These are phyloP conservation scores for Lasioglossum vierecki DNA, from an alignment of 2,888 invertebrate genomes.

Conservation along the genomic window DNA sequence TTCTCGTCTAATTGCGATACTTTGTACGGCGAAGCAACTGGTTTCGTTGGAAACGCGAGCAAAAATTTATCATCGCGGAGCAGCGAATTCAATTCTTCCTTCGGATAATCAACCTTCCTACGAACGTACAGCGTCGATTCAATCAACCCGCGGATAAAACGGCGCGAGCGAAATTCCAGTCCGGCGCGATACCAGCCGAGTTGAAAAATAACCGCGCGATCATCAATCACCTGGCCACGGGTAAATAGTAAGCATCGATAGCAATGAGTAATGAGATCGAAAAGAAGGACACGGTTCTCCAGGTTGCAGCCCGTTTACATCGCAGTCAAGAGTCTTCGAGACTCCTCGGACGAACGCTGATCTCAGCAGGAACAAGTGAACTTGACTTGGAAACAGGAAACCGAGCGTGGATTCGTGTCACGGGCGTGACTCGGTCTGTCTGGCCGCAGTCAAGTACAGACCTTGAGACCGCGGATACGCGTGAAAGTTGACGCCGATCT, in stretches of 20 bases:
- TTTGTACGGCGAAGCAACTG: background rate
- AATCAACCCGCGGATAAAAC: background rate
- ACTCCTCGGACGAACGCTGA: slow-evolving; percentile 47
- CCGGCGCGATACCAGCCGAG: slow-evolving; percentile 1
- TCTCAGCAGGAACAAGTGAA: slow-evolving; percentile 60
- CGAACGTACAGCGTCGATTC: background rate
- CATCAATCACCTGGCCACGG: slow-evolving; percentile 51
- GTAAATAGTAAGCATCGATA: slow-evolving; percentile 41
- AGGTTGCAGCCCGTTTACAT: background rate
- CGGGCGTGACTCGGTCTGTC: slow-evolving; percentile 51
- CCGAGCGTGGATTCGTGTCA: slow-evolving; percentile 64
- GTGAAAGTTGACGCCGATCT: slow-evolving; percentile 56
- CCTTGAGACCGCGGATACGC: slow-evolving; percentile 49
- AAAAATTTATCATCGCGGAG: background rate
- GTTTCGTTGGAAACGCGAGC: background rate
- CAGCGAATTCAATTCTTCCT: background rate
- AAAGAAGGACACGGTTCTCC: slow-evolving; percentile 17
- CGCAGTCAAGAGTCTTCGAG: background rate
- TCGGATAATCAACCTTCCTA: background rate
- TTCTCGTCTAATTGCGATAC: background rate
- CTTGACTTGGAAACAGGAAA: slow-evolving; percentile 68
- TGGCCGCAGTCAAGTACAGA: slow-evolving; percentile 42
- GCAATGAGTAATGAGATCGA: slow-evolving; percentile 53
- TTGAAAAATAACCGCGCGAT: slow-evolving; percentile 22
- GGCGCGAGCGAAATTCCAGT: slow-evolving; percentile 9